A percentile compares a stretch with the other conserved stretches of the same genome.
Conservation (phyloP, 2,888 invertebrate species). For the Cheilosia grossa region DNA sequence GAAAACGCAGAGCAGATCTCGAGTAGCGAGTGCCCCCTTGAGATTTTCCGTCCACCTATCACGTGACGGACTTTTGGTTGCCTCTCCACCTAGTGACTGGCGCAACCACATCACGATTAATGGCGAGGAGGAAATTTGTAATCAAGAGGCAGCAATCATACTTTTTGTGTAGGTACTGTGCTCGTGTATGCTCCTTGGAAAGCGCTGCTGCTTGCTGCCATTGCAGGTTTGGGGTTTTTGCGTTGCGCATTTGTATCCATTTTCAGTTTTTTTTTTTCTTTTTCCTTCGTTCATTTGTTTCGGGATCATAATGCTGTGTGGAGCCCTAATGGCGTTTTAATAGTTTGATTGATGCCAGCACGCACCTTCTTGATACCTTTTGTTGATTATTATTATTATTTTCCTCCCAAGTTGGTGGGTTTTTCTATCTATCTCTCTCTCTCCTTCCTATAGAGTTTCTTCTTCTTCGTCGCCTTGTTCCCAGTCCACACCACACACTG, state of each 20-base stretch:
- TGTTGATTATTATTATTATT: slow-evolving; percentile 75
- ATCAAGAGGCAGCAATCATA: slow-evolving; percentile 75
- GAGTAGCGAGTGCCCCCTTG: slow-evolving; percentile 35
- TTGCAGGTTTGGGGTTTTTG: slow-evolving; percentile 69
- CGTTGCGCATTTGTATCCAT: slow-evolving; percentile 65
- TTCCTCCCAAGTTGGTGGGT: slow-evolving; percentile 57
- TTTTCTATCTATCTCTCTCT: slow-evolving; percentile 14
- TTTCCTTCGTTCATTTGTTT: slow-evolving; percentile 77
- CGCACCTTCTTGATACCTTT: slow-evolving; percentile 77
- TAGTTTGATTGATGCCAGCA: slow-evolving; percentile 79
- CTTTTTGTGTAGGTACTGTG: slow-evolving; percentile 56
- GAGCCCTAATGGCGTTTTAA: slow-evolving; percentile 79
- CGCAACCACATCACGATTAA: slow-evolving; percentile 74
- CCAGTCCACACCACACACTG: background rate
- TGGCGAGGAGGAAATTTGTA: slow-evolving; percentile 75
- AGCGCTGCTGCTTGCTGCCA: slow-evolving; percentile 59
- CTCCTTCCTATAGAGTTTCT: slow-evolving; percentile 4
- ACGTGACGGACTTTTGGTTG: slow-evolving; percentile 57
- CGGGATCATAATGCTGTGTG: slow-evolving; percentile 74
- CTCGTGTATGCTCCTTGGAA: slow-evolving; percentile 54
- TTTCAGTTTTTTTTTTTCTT: slow-evolving; percentile 73
- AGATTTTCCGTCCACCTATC: slow-evolving; percentile 43
- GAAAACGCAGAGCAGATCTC: slow-evolving; percentile 33
- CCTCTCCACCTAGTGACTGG: slow-evolving; percentile 50
- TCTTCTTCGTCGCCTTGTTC: slow-evolving; percentile 20